Evolutionary conservation across 1,140 invertebrate species (phyloP), one percentile per base, ranked within the genome.

Genomic region (Drosophila kohkoa): DNA sequence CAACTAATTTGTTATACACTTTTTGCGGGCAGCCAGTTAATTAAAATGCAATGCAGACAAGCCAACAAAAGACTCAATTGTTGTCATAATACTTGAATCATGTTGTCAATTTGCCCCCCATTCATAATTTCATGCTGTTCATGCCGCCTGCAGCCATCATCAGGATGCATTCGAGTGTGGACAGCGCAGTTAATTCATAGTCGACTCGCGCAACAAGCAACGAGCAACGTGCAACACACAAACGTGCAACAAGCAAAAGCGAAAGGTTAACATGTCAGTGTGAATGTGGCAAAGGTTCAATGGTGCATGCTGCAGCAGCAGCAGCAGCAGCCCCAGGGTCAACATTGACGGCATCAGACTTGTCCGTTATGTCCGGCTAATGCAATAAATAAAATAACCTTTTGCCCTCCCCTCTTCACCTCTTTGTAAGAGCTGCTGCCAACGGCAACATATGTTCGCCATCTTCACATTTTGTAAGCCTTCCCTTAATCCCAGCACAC

Each of bases 51-150:
- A 35, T 60, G 20, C 68, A 8, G 45, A 35, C 48, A 43, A 8
- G 55, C 38, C 35, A 69, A 38, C 65, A 45, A 69, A 67, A 62
- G 16, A 66, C 81, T 86, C 78, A 67, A 70, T 82, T 86, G 82
- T 86, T 86, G 82, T 82, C 82, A 87, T 75, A 87, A 87, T 70
- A 67, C 82, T 86, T 46, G 67, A 87, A 75, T 64, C 68, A 72
- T 64, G 79, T 73, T 86, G 82, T 73, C 82, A 75, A 73, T 78
- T 76, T 70, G 55, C 51, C 10, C 51, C 10, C 11, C 15, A 46
- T 30, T 55, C 63, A 77, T 58, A 69, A 54, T 54, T 35, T 79
- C 65, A 66, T 63, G 46, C 57, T 52, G 51, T 45, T 35, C 28
- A 7, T 51, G 28, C 51, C 6, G 51, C 51, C 28, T 32, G 51